Evolutionary conservation across 2,888 invertebrate genomes (phyloP), one percentile per base, ranked within the genome.

Genomic region (Hirudinaria manillensis): DNA sequence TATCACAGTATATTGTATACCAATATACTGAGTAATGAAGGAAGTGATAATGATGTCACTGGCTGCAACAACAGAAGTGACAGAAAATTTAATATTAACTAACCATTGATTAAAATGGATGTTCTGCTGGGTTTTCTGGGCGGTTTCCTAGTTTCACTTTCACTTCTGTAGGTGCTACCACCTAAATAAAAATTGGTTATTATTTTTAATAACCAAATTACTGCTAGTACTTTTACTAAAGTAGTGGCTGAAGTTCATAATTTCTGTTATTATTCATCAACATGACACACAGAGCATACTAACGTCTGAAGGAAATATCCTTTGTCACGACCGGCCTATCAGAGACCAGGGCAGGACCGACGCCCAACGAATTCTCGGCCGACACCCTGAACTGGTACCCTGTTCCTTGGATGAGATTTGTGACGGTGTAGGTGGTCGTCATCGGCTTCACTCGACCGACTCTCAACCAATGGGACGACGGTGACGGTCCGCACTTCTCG

Each of bases 381-480:
- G 90, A 89, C 24, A 94, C 90, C 78, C 93, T 65, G 89, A 94
- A 93, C 87, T 91, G 89, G 83, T 95, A 95, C 82, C 92, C 91
- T 34, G 89, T 88, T 82, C 92, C 91, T 83, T 91, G 91, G 79
- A 90, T 89, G 76, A 95, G 87, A 83, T 90, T 77, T 27, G 74
- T 81, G 6, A 81, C 83, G 32, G 80, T 81, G 77, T 81, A 80
- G 21, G 81, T 79, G 72, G 81, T 81, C n/a, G 77, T 80, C 51
- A 81, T 80, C 70, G 81, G 81, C 86, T 95, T 95, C 91, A 95
- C 93, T 82, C 93, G 92, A 84, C 93, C 91, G 78, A 95, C 93
- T 77, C 93, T 89, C 83, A 94, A 88, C 96, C 96, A 97, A 29
- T 32, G n/a, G 7, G 93, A 93, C 53, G 93, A 92, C 75, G 93